Conservation (phyloP, 2,888 invertebrate genomes). For the Taenaris catops region DNA sequence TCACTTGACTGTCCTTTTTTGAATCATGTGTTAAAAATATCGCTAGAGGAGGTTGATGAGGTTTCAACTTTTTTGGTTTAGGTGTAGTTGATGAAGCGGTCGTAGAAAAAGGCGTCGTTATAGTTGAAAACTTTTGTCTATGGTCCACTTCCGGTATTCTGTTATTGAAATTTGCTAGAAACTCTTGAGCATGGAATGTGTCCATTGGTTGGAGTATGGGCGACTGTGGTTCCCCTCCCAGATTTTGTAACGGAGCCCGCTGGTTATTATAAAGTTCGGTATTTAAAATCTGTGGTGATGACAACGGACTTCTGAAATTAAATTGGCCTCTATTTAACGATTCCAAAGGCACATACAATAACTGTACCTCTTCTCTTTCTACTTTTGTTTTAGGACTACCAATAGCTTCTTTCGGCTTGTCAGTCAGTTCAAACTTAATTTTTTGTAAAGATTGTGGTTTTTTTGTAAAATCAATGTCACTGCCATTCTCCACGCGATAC, state of each 20-base stretch:
- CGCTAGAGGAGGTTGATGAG: slow-evolving; percentile 91
- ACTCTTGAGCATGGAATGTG: slow-evolving; percentile 41
- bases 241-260: slow-evolving; percentile 38
- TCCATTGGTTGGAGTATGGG: slow-evolving; percentile 41
- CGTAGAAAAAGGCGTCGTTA: slow-evolving; percentile 56
- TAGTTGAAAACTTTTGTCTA: slow-evolving; percentile 58
- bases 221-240: slow-evolving; percentile 43
- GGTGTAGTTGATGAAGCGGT: slow-evolving; percentile 64
- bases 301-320: slow-evolving; percentile 52
- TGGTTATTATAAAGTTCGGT: slow-evolving; percentile 51
- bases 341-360: slow-evolving; percentile 91
- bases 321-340: slow-evolving; percentile 79
- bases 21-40: slow-evolving; percentile 84
- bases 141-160: slow-evolving; percentile 42
- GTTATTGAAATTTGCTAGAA: slow-evolving; percentile 53
- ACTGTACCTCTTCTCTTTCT: slow-evolving; percentile 85
- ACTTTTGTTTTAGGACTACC: slow-evolving; percentile 41
- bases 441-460: slow-evolving; percentile 60
- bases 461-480: slow-evolving; percentile 36
- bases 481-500: slow-evolving; percentile 56
- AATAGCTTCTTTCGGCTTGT: slow-evolving; percentile 43
- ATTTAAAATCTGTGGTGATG: slow-evolving; percentile 43
- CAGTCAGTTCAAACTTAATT: slow-evolving; percentile 53
- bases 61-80: slow-evolving; percentile 81
- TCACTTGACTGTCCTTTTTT: slow-evolving; percentile 69